Percentiles rank a stretch among this genome's conserved stretches.
Evolutionary conservation across 2,113 vertebrate genomes (phyloP).

Genomic region (Indicator indicator): DNA sequence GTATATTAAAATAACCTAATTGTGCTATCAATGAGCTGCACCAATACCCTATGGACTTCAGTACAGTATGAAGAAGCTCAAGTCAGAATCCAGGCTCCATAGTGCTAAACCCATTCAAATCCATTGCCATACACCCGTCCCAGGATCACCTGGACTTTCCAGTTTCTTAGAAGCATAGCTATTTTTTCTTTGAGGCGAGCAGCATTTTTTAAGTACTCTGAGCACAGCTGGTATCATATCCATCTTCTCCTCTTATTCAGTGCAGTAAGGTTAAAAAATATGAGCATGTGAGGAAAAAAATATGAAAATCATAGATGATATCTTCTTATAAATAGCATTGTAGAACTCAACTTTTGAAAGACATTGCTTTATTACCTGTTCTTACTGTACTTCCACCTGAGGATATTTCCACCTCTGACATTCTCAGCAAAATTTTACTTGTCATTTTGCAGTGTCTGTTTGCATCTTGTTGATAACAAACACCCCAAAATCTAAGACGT

Average conservation of each 20-base stretch:
- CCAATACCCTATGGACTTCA: neutral
- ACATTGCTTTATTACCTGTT: neutral
- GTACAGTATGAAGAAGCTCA: neutral
- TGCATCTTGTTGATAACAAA: neutral
- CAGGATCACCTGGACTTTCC: neutral
- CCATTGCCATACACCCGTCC: neutral
- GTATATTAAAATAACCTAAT: neutral
- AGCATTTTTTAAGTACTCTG: neutral
- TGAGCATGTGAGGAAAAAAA: neutral
- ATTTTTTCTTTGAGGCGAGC: neutral
- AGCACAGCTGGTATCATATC: neutral
- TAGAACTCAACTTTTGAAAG: slow-evolving; percentile 16
- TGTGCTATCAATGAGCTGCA: neutral
- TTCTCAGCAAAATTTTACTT: neutral
- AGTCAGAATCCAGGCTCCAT: neutral
- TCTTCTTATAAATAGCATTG: slow-evolving; percentile 5
- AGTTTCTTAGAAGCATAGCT: neutral
- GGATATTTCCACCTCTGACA: neutral
- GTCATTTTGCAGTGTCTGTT: neutral
- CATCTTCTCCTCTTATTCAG: neutral
- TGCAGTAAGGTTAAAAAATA: slow-evolving; percentile 20
- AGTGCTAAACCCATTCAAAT: neutral
- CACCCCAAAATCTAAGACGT: neutral
- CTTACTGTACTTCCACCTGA: neutral
- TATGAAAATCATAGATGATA: neutral